A percentile compares a stretch with the other conserved stretches of the same genome.
These are phyloP conservation scores for Drosophila arizonae DNA, from an alignment of 1,140 invertebrate species.

Conservation along the genomic window DNA sequence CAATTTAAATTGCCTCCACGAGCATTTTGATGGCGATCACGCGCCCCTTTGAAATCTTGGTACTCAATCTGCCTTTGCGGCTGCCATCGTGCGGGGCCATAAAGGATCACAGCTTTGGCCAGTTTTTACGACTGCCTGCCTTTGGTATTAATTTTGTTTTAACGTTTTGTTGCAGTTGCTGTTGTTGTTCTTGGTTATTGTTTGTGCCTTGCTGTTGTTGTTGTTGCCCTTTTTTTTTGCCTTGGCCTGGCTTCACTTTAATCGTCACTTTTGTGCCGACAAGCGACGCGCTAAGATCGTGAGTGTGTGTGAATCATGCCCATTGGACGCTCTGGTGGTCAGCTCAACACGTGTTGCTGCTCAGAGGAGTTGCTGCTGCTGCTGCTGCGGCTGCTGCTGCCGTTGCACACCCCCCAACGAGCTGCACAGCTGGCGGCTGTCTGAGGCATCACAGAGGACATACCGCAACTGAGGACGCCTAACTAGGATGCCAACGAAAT, in stretches of 20 bases:
- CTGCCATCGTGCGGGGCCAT: slow-evolving; percentile 44
- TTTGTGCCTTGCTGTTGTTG: too few species aligned
- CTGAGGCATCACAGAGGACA: slow-evolving; percentile 48
- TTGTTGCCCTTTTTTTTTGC: neutral
- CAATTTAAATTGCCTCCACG: slow-evolving; percentile 79
- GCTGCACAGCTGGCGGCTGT: slow-evolving; percentile 56
- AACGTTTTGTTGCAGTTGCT: slow-evolving; percentile 50
- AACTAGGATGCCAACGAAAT: slow-evolving; percentile 70
- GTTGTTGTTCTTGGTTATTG: neutral
- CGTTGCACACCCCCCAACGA: slow-evolving; percentile 52
- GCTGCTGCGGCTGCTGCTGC: neutral
- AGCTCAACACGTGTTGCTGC: slow-evolving; percentile 59
- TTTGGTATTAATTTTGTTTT: slow-evolving; percentile 65
- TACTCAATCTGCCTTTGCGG: slow-evolving; percentile 50
- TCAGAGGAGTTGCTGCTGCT: neutral
- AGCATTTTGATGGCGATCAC: slow-evolving; percentile 80
- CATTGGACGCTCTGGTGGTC: slow-evolving; percentile 31
- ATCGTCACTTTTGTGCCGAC: slow-evolving; percentile 54
- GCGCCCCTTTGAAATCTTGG: slow-evolving; percentile 70
- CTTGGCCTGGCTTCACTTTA: slow-evolving; percentile 39
- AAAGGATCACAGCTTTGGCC: slow-evolving; percentile 46
- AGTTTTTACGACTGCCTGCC: slow-evolving; percentile 63
- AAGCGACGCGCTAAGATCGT: slow-evolving; percentile 40
- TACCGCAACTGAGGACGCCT: slow-evolving; percentile 55
- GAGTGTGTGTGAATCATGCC: slow-evolving; percentile 29